Percentiles rank a stretch among this genome's conserved stretches.
These are phyloP conservation scores for Uria lomvia DNA, from an alignment of 2,113 vertebrate genomes.

Conservation along the genomic window DNA sequence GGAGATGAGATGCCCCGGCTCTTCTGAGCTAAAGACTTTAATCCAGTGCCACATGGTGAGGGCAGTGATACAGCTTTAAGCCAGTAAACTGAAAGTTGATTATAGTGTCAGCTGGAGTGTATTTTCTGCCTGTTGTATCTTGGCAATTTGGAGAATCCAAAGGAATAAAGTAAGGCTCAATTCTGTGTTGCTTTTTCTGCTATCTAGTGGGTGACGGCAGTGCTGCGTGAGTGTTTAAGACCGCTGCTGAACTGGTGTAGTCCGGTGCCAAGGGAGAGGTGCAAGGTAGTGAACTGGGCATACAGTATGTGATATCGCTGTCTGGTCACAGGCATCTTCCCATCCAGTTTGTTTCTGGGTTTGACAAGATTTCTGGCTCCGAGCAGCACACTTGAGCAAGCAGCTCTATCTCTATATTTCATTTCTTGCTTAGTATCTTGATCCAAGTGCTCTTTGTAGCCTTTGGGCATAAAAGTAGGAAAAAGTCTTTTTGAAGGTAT, in stretches of 20 bases:
- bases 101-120: background rate
- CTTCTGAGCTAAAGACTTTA: background rate
- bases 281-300: background rate
- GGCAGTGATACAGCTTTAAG: background rate
- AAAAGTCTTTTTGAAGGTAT: background rate
- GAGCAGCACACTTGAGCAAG: background rate
- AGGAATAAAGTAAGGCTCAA: background rate
- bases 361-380: background rate
- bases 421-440: background rate
- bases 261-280: background rate
- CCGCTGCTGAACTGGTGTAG: background rate
- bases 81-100: background rate
- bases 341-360: no score
- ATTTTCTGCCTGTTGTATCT: background rate
- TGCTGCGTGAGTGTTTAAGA: background rate
- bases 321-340: background rate
- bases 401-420: background rate
- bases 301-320: fast-evolving
- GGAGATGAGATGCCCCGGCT: background rate
- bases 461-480: background rate
- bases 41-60: background rate
- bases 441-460: background rate
- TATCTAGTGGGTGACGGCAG: background rate
- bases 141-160: background rate
- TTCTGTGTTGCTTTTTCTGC: background rate